Evolutionary conservation across 2,888 invertebrate genomes (phyloP).

Genomic region (Salticus scenicus): DNA sequence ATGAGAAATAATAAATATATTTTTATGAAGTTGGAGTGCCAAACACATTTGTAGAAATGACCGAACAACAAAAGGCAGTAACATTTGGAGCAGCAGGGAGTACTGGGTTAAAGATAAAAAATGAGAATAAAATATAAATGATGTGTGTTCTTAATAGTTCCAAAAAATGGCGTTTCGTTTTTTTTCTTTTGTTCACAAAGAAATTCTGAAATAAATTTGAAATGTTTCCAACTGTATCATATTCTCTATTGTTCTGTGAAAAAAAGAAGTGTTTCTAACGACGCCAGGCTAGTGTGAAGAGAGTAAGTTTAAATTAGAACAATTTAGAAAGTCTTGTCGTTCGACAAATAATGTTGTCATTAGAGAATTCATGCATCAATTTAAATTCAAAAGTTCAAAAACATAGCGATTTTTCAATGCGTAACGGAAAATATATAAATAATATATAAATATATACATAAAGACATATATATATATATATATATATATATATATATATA

Average conservation of each 20-base stretch:
- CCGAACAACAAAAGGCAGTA: not conserved
- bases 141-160: not conserved
- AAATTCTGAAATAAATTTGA: not conserved
- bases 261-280: not conserved
- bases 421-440: too few species aligned
- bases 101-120: too few species aligned
- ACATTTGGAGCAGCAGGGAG: too few species aligned
- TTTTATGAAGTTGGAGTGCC: not conserved
- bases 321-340: not conserved
- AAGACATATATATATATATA: too few species aligned
- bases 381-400: too few species aligned
- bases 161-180: not conserved
- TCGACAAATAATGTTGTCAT: too few species aligned
- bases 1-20: too few species aligned
- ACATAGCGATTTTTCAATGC: too few species aligned
- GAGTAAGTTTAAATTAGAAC: not conserved
- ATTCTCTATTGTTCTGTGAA: not conserved
- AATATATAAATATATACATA: too few species aligned
- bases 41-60: not conserved
- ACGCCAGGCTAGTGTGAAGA: not conserved
- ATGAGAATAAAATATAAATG: too few species aligned
- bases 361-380: too few species aligned
- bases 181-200: not conserved
- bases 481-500: too few species aligned
- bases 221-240: not conserved